A percentile compares a stretch with the other conserved stretches of the same genome.
phyloP scores from a whole-genome alignment of 2,113 vertebrate genomes.

The Rattus rattus region DNA sequence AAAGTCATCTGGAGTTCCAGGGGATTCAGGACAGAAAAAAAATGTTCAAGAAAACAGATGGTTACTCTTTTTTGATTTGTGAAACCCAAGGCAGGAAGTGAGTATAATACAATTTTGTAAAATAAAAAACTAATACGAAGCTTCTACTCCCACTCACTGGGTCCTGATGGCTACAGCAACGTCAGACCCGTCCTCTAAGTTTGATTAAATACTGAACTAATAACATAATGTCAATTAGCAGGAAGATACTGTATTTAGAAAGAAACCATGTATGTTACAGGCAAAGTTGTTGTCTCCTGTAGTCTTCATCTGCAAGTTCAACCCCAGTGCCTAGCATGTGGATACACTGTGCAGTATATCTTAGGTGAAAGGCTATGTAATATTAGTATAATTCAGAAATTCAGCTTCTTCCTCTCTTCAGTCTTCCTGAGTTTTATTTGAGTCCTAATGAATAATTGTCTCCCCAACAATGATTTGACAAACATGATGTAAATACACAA shows the following conservation, averaged over 20 bases:
- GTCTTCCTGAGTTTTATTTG: neutral
- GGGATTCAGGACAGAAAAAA: neutral
- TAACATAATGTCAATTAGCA: neutral
- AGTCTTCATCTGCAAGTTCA: neutral
- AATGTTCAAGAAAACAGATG: neutral
- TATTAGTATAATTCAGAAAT: neutral
- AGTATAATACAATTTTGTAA: neutral
- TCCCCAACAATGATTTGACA: neutral
- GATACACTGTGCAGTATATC: neutral
- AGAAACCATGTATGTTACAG: neutral
- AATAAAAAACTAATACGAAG: neutral
- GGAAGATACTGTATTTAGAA: neutral
- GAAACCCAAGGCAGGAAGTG: neutral
- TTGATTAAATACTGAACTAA: neutral
- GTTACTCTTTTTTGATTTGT: neutral
- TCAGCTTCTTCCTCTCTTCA: neutral
- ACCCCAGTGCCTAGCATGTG: neutral
- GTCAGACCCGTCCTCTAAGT: neutral
- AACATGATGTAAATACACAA: neutral
- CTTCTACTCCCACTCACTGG: neutral
- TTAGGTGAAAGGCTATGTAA: neutral
- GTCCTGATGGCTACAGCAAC: neutral
- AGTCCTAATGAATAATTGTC: neutral
- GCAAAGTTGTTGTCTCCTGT: neutral
- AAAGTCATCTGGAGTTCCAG: neutral